Evolutionary conservation across 2,797 vertebrate species (phyloP).

Genomic region (Aotus griseimembra): DNA sequence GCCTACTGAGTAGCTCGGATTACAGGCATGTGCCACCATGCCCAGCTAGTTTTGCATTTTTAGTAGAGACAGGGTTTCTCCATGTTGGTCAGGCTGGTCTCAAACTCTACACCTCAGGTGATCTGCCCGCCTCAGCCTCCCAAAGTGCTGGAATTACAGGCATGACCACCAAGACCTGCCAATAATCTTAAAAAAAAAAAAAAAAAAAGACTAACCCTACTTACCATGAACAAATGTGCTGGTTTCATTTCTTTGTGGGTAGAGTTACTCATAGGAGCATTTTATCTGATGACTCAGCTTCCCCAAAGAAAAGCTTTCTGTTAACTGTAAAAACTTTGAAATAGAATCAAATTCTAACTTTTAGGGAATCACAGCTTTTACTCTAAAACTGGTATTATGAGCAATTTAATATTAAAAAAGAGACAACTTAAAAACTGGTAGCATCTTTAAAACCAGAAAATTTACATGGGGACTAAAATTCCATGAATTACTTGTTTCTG

Average conservation of each 20-base stretch:
- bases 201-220: neutral
- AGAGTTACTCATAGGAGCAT: neutral
- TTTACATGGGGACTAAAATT: neutral
- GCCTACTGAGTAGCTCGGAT: too few relatives aligned
- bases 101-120: neutral
- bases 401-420: too few relatives aligned
- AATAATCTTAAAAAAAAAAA: neutral
- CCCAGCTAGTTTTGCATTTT: neutral
- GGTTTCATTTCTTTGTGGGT: neutral
- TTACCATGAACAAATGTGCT: neutral
- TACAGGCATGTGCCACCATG: too few relatives aligned
- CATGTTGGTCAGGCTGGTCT: neutral
- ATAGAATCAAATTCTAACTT: slow-evolving; percentile 14
- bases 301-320: neutral
- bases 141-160: neutral
- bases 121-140: neutral
- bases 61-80: neutral
- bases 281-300: slow-evolving; percentile 25
- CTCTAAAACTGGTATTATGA: neutral
- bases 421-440: neutral
- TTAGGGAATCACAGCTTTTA: neutral
- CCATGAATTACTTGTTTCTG: neutral
- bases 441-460: slow-evolving; percentile 39
- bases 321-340: slow-evolving; percentile 27
- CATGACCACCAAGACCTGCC: neutral